These are phyloP conservation scores for Oryzias celebensis DNA, from an alignment of 2,113 vertebrate genomes.

Conservation along the genomic window DNA sequence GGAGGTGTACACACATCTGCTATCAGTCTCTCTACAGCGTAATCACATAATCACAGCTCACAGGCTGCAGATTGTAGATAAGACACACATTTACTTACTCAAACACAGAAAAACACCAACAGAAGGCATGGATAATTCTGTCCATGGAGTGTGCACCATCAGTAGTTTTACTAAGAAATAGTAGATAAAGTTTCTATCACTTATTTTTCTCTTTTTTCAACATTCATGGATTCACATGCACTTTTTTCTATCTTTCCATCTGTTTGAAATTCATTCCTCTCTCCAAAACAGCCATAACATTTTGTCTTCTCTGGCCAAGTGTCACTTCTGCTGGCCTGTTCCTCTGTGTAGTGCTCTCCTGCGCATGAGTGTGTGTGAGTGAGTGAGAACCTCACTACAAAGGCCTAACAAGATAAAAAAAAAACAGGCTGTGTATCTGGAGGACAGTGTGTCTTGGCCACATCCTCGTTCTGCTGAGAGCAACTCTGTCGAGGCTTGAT, in stretches of 20 bases:
- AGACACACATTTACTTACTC: slow-evolving; percentile 30
- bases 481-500: slow-evolving; percentile 65
- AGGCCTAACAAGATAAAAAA: slow-evolving; percentile 56
- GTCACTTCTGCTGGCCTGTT: slow-evolving; percentile 32
- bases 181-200: slow-evolving; percentile 30
- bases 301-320: slow-evolving; percentile 19
- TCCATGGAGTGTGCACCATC: slow-evolving; percentile 35
- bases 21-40: slow-evolving; percentile 55
- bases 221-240: no score
- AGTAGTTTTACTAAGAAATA: slow-evolving; percentile 48
- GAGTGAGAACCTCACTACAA: slow-evolving; percentile 34
- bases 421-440: slow-evolving; percentile 47
- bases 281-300: slow-evolving; percentile 1
- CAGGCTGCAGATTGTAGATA: slow-evolving; percentile 66
- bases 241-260: background rate
- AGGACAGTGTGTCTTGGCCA: slow-evolving; percentile 61
- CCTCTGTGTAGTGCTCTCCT: slow-evolving; percentile 5
- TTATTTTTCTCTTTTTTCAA: background rate
- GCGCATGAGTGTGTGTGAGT: slow-evolving; percentile 1
- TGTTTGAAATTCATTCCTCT: background rate
- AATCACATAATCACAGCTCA: slow-evolving; percentile 63
- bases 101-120: slow-evolving; percentile 42
- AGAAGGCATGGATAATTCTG: slow-evolving; percentile 54
- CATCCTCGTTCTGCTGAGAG: slow-evolving; percentile 62
- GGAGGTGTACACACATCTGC: slow-evolving; percentile 25